These are phyloP conservation scores for Nomia melanderi DNA, from an alignment of 1,140 invertebrate species.

Conservation along the genomic window DNA sequence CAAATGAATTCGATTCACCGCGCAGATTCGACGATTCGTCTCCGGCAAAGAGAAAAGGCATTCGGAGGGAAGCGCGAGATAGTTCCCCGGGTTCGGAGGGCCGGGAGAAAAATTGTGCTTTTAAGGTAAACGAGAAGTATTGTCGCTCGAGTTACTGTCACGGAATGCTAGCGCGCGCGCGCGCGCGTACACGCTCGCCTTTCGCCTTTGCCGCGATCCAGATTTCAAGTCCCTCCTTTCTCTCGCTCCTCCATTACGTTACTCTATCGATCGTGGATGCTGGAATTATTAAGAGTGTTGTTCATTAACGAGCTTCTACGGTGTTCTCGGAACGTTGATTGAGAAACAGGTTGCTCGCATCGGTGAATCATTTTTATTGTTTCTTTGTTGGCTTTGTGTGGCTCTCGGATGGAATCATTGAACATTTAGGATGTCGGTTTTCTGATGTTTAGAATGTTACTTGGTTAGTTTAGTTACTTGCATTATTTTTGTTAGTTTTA, in stretches of 20 bases:
- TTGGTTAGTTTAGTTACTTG: too few species aligned
- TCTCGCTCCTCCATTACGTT: not conserved
- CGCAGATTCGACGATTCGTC: constrained; percentile 42
- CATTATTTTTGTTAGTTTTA: too few species aligned
- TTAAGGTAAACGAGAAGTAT: constrained; percentile 51
- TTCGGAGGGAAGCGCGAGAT: constrained; percentile 37
- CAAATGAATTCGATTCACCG: constrained; percentile 47
- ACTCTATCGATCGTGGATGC: not conserved
- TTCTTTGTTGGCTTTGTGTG: too few species aligned
- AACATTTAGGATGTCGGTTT: too few species aligned
- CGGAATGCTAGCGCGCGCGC: not conserved
- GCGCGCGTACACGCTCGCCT: not conserved
- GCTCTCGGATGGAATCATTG: too few species aligned
- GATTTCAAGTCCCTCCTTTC: not conserved
- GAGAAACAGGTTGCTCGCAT: too few species aligned
- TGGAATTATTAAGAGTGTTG: not conserved
- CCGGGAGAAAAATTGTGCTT: constrained; percentile 47
- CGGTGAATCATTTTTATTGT: too few species aligned
- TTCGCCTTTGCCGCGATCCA: not conserved
- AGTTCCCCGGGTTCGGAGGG: constrained; percentile 1
- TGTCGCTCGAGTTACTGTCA: constrained; percentile 25
- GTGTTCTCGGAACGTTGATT: too few species aligned
- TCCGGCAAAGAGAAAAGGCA: constrained; percentile 10
- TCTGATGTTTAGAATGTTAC: too few species aligned
- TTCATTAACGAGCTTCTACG: too few species aligned